phyloP scores from a whole-genome alignment of 2,113 vertebrate genomes.

The Ageneiosus marmoratus region DNA sequence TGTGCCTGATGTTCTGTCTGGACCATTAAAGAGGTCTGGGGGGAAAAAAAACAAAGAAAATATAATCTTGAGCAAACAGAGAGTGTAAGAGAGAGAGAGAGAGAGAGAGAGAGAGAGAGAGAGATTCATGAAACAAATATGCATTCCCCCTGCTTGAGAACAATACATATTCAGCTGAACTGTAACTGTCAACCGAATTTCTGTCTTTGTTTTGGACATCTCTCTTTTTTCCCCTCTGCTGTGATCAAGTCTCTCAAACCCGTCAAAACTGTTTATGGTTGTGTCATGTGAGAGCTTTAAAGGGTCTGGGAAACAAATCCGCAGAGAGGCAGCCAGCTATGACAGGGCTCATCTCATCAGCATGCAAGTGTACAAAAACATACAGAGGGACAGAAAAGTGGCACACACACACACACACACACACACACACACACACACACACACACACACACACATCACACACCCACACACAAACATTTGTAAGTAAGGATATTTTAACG shows the following conservation, averaged over 20 bases:
- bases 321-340: constrained; percentile 50
- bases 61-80: constrained; percentile 21
- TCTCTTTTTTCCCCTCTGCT: constrained; percentile 51
- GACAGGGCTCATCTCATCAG: constrained; percentile 60
- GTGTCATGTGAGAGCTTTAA: constrained; percentile 53
- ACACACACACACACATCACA: constrained; percentile 26
- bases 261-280: constrained; percentile 58
- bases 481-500: constrained; percentile 42
- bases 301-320: constrained; percentile 41
- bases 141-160: constrained; percentile 28
- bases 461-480: constrained; percentile 16
- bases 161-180: constrained; percentile 53
- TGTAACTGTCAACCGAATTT: constrained; percentile 56
- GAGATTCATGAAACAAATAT: constrained; percentile 35
- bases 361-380: constrained; percentile 60
- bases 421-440: constrained; percentile 21
- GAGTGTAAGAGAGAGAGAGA: background rate
- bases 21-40: background rate
- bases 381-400: constrained; percentile 52
- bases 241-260: constrained; percentile 55
- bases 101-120: background rate
- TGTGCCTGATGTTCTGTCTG: constrained; percentile 25
- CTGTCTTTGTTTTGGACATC: constrained; percentile 58
- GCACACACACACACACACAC: constrained; percentile 27
- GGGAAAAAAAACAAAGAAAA: constrained; percentile 22